Conservation (phyloP, 2,888 invertebrate genomes). For the Neoitamus cyanurus region DNA sequence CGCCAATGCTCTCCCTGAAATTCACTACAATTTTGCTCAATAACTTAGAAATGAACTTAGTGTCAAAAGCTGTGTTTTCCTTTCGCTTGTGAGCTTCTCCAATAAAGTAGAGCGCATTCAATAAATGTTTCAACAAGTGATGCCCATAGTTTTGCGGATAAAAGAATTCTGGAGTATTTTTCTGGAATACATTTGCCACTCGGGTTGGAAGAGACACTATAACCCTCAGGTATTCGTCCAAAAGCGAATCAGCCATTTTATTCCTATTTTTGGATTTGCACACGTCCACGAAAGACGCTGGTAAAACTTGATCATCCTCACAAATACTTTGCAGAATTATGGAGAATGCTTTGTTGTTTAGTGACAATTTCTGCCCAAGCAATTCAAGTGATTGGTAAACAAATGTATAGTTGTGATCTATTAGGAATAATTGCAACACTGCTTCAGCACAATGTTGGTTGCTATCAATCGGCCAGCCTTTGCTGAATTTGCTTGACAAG, state of each 20-base stretch:
- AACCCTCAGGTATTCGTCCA: conserved; percentile 68
- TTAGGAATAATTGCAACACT: conserved; percentile 59
- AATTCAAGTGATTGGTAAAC: conserved; percentile 54
- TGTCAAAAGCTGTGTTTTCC: conserved; percentile 55
- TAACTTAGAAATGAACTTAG: conserved; percentile 69
- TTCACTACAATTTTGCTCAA: conserved; percentile 73
- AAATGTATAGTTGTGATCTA: conserved; percentile 61
- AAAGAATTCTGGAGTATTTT: conserved; percentile 71
- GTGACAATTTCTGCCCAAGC: conserved; percentile 51
- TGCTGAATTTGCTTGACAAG: conserved; percentile 68
- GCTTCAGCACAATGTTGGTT: conserved; percentile 50
- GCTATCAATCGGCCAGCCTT: conserved; percentile 70
- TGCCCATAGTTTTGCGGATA: conserved; percentile 70
- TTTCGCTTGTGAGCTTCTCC: conserved; percentile 60
- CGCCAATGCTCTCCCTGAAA: conserved; percentile 68
- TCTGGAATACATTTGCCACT: conserved; percentile 75
- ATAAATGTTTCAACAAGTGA: conserved; percentile 71
- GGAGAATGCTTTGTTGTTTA: conserved; percentile 47
- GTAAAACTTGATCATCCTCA: conserved; percentile 57
- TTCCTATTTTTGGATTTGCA: background rate
- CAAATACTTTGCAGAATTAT: conserved; percentile 12
- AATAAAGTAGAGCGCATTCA: conserved; percentile 73
- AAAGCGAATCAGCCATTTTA: background rate
- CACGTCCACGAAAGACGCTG: conserved; percentile 56
- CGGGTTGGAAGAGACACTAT: conserved; percentile 76